Percentiles rank a stretch among this genome's conserved stretches.
phyloP scores from a whole-genome alignment of 2,888 invertebrate genomes.

The Dryobota labecula region DNA sequence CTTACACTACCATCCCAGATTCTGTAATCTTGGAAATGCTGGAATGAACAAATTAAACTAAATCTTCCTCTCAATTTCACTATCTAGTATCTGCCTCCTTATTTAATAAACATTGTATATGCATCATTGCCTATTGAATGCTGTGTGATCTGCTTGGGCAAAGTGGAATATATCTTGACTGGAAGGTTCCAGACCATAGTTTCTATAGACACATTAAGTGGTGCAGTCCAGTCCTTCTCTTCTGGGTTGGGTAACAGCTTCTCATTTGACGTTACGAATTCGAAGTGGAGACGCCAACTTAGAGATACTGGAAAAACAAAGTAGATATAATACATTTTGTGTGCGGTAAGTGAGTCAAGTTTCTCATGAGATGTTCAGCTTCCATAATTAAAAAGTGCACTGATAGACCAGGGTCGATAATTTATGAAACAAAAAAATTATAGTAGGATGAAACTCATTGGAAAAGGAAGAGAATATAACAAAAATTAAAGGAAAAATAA shows the following conservation, averaged over 20 bases:
- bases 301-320: conserved; percentile 93
- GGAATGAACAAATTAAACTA: conserved; percentile 8
- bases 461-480: too few species aligned
- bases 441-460: too few species aligned
- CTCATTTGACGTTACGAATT: conserved; percentile 97
- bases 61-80: background rate
- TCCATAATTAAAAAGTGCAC: background rate
- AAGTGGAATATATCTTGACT: conserved; percentile 97
- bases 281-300: conserved; percentile 98
- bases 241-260: conserved; percentile 90
- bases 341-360: background rate
- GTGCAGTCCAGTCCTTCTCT: conserved; percentile 95
- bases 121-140: conserved; percentile 89
- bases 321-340: background rate
- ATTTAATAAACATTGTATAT: conserved; percentile 83
- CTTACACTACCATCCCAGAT: background rate
- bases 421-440: too few species aligned
- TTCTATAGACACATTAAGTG: conserved; percentile 96
- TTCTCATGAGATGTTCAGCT: background rate
- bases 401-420: too few species aligned
- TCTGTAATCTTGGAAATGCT: background rate
- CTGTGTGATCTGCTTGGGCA: conserved; percentile 95
- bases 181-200: conserved; percentile 99
- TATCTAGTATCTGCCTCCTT: conserved; percentile 18
- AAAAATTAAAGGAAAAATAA: too few species aligned